A percentile compares a stretch with the other conserved stretches of the same genome.
These are phyloP conservation scores for Cyprinus carpio DNA, from an alignment of 2,113 vertebrate genomes.

Conservation along the genomic window DNA sequence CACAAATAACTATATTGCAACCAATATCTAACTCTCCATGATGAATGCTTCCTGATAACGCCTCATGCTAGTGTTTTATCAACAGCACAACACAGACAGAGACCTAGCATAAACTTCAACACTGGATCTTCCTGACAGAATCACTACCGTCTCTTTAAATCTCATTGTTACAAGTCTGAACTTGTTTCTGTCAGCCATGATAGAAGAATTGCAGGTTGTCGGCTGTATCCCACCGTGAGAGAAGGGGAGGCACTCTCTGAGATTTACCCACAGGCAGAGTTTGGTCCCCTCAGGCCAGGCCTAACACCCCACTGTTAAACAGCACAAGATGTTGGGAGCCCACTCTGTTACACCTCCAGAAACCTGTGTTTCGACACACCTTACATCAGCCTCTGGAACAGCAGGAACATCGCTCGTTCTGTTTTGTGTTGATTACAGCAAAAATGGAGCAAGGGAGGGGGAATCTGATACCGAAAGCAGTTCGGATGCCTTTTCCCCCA, in stretches of 20 bases:
- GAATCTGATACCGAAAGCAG: constrained; percentile 45
- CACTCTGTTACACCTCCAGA: constrained; percentile 29
- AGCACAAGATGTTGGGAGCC: neutral
- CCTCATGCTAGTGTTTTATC: neutral
- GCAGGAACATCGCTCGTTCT: constrained; percentile 11
- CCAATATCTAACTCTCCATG: neutral
- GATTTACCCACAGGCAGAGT: constrained; percentile 27
- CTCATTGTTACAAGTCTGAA: neutral
- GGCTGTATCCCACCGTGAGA: constrained; percentile 20
- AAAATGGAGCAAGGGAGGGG: constrained; percentile 14
- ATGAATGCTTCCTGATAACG: neutral
- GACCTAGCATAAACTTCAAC: neutral
- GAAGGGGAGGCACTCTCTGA: neutral
- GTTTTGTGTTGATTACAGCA: constrained; percentile 48
- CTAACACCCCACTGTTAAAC: constrained; percentile 1
- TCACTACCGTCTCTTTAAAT: neutral
- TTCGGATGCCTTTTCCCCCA: neutral
- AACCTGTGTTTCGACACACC: constrained; percentile 21
- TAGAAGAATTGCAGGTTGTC: constrained; percentile 27
- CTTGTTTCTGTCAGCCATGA: neutral
- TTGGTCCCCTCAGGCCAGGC: constrained; percentile 2
- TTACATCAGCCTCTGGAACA: constrained; percentile 29
- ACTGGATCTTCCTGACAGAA: neutral
- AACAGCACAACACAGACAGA: neutral
- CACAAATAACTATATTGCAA: neutral